Percentiles rank a stretch among this genome's conserved stretches.
phyloP scores from a whole-genome alignment of 2,797 vertebrate genomes.

The Astyanax mexicanus region DNA sequence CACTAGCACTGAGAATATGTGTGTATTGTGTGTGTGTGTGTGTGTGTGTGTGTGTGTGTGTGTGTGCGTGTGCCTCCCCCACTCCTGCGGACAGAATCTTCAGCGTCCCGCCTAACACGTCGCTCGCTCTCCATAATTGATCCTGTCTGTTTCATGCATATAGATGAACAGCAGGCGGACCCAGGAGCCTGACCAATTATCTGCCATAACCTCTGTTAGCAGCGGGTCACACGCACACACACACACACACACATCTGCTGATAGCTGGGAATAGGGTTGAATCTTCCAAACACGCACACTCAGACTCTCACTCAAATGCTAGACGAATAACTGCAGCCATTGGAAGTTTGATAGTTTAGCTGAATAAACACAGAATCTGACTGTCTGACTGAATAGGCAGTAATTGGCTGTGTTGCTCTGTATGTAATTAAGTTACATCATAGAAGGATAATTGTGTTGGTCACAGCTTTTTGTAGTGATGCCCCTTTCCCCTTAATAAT shows the following conservation, averaged over 20 bases:
- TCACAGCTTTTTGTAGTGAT: neutral
- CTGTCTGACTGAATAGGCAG: neutral
- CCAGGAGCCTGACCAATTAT: slow-evolving; percentile 26
- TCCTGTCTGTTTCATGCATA: slow-evolving; percentile 42
- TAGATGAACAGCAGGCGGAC: slow-evolving; percentile 31
- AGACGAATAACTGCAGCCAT: neutral
- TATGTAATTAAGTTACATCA: slow-evolving; percentile 16
- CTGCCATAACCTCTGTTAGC: slow-evolving; percentile 56
- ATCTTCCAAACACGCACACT: too few species aligned
- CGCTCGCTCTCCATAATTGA: slow-evolving; percentile 28
- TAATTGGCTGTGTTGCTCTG: neutral
- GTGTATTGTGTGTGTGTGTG: neutral
- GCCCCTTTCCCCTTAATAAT: neutral
- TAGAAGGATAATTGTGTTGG: neutral
- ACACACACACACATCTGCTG: neutral
- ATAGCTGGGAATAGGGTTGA: too few species aligned
- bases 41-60: too few species aligned
- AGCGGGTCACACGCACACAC: neutral
- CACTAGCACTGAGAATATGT: neutral
- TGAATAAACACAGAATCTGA: neutral
- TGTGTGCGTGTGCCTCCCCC: neutral
- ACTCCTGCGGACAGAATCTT: neutral
- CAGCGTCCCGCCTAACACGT: neutral
- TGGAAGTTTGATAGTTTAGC: too few species aligned
- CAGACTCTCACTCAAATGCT: too few species aligned